phyloP scores from a whole-genome alignment of 2,113 vertebrate genomes.

The Lepus timidus region DNA sequence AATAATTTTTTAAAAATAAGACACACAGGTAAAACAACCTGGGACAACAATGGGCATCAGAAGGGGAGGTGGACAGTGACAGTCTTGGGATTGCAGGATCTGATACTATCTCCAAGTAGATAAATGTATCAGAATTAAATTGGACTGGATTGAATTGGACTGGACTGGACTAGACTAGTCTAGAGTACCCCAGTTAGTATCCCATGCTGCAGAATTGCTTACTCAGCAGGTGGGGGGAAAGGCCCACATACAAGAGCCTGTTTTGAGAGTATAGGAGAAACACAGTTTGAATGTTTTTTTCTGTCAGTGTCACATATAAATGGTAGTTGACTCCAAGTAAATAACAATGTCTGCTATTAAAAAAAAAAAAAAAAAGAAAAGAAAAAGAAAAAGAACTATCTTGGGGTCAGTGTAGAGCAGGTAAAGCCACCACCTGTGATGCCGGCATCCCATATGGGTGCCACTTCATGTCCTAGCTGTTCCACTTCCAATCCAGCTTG shows the following conservation, averaged over 20 bases:
- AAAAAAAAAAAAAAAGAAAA: background rate
- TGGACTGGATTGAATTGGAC: background rate
- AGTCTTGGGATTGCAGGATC: background rate
- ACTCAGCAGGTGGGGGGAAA: background rate
- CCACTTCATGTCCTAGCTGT: no score
- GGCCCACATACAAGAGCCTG: background rate
- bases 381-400: background rate
- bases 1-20: no score
- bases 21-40: background rate
- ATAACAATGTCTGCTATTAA: background rate
- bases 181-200: no score
- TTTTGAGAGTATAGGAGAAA: background rate
- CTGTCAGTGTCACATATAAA: constrained; percentile 23
- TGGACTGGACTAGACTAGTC: no score
- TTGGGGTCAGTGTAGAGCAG: background rate
- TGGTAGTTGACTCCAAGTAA: constrained; percentile 38
- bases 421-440: no score
- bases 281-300: background rate
- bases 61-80: background rate
- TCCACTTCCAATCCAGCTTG: no score
- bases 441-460: no score
- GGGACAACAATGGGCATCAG: background rate
- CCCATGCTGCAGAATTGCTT: background rate
- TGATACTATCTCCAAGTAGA: background rate
- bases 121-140: background rate